Conservation (phyloP, 2,888 invertebrate genomes). For the Drosophila fulvimacula region DNA sequence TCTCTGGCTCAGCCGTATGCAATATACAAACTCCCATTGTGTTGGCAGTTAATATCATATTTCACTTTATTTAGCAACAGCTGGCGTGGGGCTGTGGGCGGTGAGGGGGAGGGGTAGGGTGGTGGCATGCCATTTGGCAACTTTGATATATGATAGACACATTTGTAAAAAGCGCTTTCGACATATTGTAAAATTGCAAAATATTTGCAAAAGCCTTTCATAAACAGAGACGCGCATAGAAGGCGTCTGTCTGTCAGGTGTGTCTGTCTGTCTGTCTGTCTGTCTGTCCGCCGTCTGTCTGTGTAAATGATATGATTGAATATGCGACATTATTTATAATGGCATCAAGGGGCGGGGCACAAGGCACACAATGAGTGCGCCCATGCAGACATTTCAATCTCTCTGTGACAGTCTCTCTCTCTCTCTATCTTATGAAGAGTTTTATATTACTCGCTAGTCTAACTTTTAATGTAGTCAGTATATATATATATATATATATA, state of each 20-base stretch:
- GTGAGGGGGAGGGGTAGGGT: too few relatives aligned
- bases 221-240: slow-evolving; percentile 10
- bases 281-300: too few relatives aligned
- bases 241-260: slow-evolving; percentile 32
- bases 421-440: background rate
- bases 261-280: slow-evolving; percentile 10
- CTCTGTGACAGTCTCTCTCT: background rate
- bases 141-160: slow-evolving; percentile 61
- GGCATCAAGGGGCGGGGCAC: background rate
- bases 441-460: background rate
- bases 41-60: slow-evolving; percentile 50
- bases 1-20: slow-evolving; percentile 11
- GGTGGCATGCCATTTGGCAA: slow-evolving; percentile 23
- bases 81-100: slow-evolving; percentile 2
- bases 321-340: slow-evolving; percentile 42
- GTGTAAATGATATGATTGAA: slow-evolving; percentile 58
- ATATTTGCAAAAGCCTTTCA: slow-evolving; percentile 26
- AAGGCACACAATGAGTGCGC: background rate
- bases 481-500: too few relatives aligned
- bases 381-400: background rate
- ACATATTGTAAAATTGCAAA: slow-evolving; percentile 51
- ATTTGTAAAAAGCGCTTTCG: slow-evolving; percentile 42
- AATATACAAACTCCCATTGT: slow-evolving; percentile 16
- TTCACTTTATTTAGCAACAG: slow-evolving; percentile 51
- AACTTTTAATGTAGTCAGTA: background rate